Evolutionary conservation across 1,140 invertebrate species (phyloP).

Genomic region (Homalodisca vitripennis): DNA sequence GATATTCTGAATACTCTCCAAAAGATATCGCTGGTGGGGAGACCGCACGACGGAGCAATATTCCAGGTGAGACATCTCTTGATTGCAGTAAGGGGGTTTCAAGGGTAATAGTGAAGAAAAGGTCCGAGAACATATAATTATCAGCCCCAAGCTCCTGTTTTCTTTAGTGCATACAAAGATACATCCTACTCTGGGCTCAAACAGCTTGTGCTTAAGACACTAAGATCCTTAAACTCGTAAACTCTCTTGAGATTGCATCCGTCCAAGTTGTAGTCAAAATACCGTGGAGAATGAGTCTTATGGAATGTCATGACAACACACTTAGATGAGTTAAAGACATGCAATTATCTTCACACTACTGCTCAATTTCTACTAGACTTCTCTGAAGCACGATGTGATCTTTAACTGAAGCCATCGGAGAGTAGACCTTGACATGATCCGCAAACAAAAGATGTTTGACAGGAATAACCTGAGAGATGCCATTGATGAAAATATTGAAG

Average conservation of each 20-base stretch:
- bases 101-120: neutral
- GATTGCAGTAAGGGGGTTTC: neutral
- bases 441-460: slow-evolving; percentile 3
- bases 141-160: neutral
- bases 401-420: neutral
- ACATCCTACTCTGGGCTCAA: neutral
- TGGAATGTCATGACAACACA: neutral
- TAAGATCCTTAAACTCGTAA: neutral
- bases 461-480: neutral
- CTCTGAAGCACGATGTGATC: neutral
- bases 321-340: neutral
- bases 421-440: neutral
- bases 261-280: neutral
- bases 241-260: slow-evolving; percentile 5
- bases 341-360: neutral
- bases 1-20: neutral
- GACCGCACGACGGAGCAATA: neutral
- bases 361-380: neutral
- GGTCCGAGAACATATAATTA: neutral
- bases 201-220: neutral
- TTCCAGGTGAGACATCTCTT: neutral
- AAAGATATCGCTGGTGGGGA: neutral
- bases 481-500: neutral
- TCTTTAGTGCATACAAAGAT: neutral
- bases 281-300: neutral